Percentiles rank a stretch among this genome's conserved stretches.
Conservation (phyloP, 2,888 invertebrate species). For the Mycalesis mineus region DNA sequence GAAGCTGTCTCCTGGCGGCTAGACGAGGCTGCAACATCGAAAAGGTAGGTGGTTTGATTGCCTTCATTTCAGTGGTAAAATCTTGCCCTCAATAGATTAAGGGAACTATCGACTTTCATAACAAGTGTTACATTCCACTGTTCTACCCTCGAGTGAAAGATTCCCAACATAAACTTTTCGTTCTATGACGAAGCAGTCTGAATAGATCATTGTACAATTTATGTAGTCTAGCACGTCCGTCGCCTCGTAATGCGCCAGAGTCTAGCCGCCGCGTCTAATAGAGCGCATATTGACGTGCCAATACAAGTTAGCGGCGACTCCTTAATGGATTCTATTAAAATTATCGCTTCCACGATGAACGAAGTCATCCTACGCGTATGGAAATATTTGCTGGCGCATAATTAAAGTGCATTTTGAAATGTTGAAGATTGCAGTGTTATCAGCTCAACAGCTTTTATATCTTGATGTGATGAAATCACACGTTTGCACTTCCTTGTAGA, state of each 20-base stretch:
- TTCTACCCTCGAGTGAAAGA: too few relatives aligned
- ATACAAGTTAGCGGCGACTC: constrained; percentile 22
- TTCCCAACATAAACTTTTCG: too few relatives aligned
- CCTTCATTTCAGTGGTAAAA: too few relatives aligned
- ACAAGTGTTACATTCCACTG: too few relatives aligned
- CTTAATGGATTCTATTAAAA: constrained; percentile 28
- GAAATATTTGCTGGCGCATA: constrained; percentile 1
- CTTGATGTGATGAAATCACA: too few relatives aligned
- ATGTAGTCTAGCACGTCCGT: background rate
- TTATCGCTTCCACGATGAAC: constrained; percentile 22
- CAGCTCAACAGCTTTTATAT: background rate
- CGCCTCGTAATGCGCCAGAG: background rate
- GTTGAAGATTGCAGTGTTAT: background rate
- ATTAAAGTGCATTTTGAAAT: constrained; percentile 2
- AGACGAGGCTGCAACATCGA: too few relatives aligned
- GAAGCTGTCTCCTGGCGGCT: too few relatives aligned
- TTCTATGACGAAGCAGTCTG: too few relatives aligned
- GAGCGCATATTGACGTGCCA: constrained; percentile 20
- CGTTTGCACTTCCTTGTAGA: too few relatives aligned
- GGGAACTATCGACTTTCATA: too few relatives aligned
- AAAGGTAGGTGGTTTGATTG: too few relatives aligned
- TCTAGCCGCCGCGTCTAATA: constrained; percentile 24
- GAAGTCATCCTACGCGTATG: constrained; percentile 15
- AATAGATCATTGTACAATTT: constrained; percentile 2
- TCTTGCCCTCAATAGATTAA: too few relatives aligned